Evolutionary conservation across 2,888 invertebrate genomes (phyloP).

Genomic region (Metacarcinus magister): DNA sequence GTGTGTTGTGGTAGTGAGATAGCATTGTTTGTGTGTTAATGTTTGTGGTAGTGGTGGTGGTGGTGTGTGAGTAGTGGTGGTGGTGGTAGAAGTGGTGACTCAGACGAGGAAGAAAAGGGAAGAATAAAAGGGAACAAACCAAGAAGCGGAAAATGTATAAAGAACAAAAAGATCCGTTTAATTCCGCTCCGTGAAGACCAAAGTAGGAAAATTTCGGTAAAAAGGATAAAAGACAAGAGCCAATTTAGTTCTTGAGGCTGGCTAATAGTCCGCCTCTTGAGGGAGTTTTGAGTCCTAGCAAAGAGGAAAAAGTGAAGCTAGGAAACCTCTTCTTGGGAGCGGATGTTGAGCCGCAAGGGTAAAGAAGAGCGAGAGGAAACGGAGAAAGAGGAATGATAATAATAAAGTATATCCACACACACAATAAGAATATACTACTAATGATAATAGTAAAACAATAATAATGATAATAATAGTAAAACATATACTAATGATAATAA

Average conservation of each 20-base stretch:
- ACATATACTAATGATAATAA: too few species aligned
- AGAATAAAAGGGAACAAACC: not conserved
- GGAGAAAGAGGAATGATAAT: not conserved
- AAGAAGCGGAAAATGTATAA: not conserved
- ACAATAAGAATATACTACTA: too few species aligned
- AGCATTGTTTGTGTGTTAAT: not conserved
- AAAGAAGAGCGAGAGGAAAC: not conserved
- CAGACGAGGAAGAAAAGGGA: not conserved
- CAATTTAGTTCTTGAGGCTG: constrained; percentile 1
- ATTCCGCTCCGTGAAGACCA: not conserved
- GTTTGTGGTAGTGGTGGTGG: too few species aligned
- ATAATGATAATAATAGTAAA: too few species aligned
- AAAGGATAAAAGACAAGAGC: constrained; percentile 26
- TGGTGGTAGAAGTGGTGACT: not conserved
- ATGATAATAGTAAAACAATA: too few species aligned
- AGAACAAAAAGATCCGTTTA: not conserved
- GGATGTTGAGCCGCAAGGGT: not conserved
- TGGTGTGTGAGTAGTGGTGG: too few species aligned
- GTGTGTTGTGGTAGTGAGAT: not conserved
- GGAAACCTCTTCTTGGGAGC: not conserved
- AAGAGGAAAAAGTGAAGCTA: not conserved
- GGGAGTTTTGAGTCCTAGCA: not conserved
- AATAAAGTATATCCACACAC: not conserved
- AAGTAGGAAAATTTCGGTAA: not conserved
- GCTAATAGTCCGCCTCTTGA: constrained; percentile 17